Evolutionary conservation across 1,140 invertebrate species (phyloP), one percentile per base, ranked within the genome.

Genomic region (Diprion similis): DNA sequence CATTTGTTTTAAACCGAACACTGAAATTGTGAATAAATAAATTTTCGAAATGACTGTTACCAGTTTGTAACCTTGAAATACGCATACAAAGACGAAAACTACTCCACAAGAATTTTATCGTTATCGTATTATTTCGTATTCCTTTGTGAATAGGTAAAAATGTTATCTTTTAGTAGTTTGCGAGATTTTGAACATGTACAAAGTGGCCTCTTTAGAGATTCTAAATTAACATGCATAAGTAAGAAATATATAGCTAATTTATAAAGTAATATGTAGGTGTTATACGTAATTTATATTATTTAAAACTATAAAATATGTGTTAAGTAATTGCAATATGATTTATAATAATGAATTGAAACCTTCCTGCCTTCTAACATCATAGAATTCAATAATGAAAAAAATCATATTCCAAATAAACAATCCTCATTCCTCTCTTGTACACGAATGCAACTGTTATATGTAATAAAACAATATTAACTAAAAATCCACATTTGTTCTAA

Each of bases 251-350:
- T 59, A 59, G 11, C 51, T 59, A 59, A 59, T 17, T 59, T 59
- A 59, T 59, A 15, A 17, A 59, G 9, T 59, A 59, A 59, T 59
- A 59, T 59, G n/a, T 59, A 13, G 24, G 24, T 59, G n/a, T 59
- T 59, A 59, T 59, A 59, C 11, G n/a, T 59, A 59, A 59, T 59
- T 59, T 59, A 59, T 59, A 59, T 15, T 59, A 59, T 15, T 59
- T 15, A 59, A 15, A 59, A 15, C n/a, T 59, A 59, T 59, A 59
- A 17, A 59, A 9, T 59, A 59, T 59, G n/a, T 13, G 11, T 13
- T 15, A 59, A 59, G 9, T 17, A 59, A 59, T 59, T 59, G 11
- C 51, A 59, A 17, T 17, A 59, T 17, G 51, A 15, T 59, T 59
- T 59, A 37, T 37, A 37, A 6, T 37, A 37, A 37, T 37, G 24